Evolutionary conservation across 2,113 vertebrate genomes (phyloP), one percentile per base, ranked within the genome.

Genomic region (Pedetes capensis): DNA sequence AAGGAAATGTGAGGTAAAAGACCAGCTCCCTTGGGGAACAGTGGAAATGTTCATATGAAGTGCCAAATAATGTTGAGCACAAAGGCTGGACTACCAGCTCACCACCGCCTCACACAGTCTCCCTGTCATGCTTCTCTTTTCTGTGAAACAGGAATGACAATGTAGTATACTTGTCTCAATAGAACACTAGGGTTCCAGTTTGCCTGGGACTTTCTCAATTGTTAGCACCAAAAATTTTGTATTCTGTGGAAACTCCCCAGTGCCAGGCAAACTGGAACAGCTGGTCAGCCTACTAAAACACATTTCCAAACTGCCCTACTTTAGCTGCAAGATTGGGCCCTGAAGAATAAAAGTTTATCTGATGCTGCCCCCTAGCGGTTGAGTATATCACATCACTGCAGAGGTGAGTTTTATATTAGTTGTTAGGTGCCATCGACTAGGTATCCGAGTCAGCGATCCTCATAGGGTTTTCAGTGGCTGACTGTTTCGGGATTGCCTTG

Each of bases 311-410:
- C 59, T 23, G 71, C 23, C 37, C 23, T 63, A 16, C 12, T 66
- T 80, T 23, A 18, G 37, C 44, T 11, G 47, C 22, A 59, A 91
- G 53, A 29, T 9, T 29, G 23, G 49, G 44, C 8, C 17, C 39
- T 20, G 2, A 86, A 75, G 27, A 34, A 55, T 39, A 29, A 87
- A 71, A 37, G 49, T 47, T 6, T 89, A 42, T 64, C 66, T 79
- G 68, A 64, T 87, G 79, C 75, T 92, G 39, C 39, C 57, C 64
- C 27, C 47, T 93, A 79, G 69, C 95, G 91, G 75, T 42, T 20
- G 6, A 83, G 6, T 2, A n/a, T 64, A 87, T 63, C 66, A 32
- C 90, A 85, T 34, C 18, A 78, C 25, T 10, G 20, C 47, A 34
- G 59, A 94, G 34, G 42, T 32, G 16, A 23, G 14, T 74, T 84